Evolutionary conservation across 2,797 vertebrate genomes (phyloP).

Genomic region (Mormyrops boulengeri): DNA sequence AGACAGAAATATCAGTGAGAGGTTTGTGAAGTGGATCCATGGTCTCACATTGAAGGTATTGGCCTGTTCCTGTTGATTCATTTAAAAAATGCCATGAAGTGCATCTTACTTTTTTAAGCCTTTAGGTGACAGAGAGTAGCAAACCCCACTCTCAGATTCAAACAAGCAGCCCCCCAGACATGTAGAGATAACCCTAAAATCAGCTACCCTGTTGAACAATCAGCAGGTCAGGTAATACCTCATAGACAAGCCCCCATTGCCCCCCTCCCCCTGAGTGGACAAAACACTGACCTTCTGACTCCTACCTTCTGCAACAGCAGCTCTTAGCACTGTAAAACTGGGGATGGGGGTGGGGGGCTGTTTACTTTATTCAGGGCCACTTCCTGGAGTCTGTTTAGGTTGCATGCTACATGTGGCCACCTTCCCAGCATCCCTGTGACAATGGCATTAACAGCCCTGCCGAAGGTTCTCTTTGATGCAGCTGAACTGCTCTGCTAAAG

Average conservation of each 20-base stretch:
- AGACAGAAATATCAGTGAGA: neutral
- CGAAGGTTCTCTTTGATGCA: neutral
- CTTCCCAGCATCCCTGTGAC: neutral
- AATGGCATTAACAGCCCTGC: neutral
- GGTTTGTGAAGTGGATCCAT: neutral
- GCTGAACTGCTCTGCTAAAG: neutral
- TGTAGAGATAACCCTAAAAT: neutral
- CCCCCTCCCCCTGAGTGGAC: neutral
- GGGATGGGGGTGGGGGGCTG: neutral
- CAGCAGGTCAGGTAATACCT: neutral
- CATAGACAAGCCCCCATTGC: neutral
- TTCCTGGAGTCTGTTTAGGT: slow-evolving; percentile 22
- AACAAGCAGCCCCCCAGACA: neutral
- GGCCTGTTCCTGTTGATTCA: neutral
- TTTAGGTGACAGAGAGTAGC: neutral
- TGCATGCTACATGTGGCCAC: neutral
- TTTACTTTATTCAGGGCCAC: slow-evolving; percentile 27
- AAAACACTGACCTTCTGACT: slow-evolving; percentile 22
- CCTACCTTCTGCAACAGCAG: slow-evolving; percentile 13
- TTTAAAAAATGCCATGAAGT: neutral
- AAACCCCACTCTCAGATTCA: neutral
- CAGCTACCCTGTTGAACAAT: neutral
- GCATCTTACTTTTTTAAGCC: neutral
- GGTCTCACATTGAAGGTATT: neutral
- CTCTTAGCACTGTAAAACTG: neutral